phyloP scores from a whole-genome alignment of 1,140 invertebrate genomes.

The Chironomus tepperi region DNA sequence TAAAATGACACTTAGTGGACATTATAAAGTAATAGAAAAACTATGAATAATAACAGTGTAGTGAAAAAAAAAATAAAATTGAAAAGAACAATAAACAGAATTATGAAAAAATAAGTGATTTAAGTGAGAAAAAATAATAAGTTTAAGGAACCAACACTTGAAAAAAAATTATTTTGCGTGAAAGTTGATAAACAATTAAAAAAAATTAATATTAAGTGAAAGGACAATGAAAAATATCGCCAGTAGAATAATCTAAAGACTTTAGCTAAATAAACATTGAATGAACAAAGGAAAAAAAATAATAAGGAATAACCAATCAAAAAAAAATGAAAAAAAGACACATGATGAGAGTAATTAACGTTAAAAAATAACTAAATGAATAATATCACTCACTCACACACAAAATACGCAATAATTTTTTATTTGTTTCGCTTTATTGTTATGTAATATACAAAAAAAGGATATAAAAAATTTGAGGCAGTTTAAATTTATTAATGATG shows the following conservation, averaged over 20 bases:
- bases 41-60: background rate
- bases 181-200: background rate
- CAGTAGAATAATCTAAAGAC: slow-evolving; percentile 21
- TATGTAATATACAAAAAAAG: slow-evolving; percentile 5
- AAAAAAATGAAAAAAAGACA: background rate
- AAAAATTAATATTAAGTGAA: background rate
- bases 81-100: background rate
- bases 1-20: slow-evolving; percentile 5
- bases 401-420: slow-evolving; percentile 24
- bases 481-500: slow-evolving; percentile 24
- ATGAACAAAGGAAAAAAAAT: slow-evolving; percentile 12
- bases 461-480: slow-evolving; percentile 2
- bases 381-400: slow-evolving; percentile 23
- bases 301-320: slow-evolving; percentile 18
- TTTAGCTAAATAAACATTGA: background rate
- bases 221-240: background rate
- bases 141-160: background rate
- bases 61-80: background rate
- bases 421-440: slow-evolving; percentile 23
- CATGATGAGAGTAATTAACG: slow-evolving; percentile 8
- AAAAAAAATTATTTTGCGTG: background rate
- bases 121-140: slow-evolving; percentile 19
- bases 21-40: background rate
- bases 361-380: slow-evolving; percentile 16
- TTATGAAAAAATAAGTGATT: background rate